Conservation (phyloP, 2,113 vertebrate species). For the Hipposideros armiger region DNA sequence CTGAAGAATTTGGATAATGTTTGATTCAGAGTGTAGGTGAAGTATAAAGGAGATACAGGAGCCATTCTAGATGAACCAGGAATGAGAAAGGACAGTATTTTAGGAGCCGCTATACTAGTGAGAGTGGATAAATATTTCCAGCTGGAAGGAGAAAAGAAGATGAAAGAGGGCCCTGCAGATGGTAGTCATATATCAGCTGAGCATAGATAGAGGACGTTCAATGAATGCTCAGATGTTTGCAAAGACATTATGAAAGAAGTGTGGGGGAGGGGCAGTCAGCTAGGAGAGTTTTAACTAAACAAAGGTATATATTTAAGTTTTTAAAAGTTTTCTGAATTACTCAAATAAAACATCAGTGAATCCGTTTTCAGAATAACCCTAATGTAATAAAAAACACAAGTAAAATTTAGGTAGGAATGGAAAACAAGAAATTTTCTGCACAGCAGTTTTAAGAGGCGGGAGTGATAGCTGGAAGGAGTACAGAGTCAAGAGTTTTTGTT, state of each 20-base stretch:
- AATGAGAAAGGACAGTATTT: neutral
- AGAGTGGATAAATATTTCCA: neutral
- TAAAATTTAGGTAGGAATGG: neutral
- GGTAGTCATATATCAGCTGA: neutral
- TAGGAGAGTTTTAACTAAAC: neutral
- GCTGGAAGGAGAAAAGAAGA: neutral
- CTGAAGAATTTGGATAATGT: neutral
- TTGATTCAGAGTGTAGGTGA: neutral
- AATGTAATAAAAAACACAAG: neutral
- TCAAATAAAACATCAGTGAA: neutral
- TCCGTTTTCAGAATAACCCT: neutral
- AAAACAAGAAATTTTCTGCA: neutral
- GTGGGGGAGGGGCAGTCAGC: too few species aligned
- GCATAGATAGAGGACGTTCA: neutral
- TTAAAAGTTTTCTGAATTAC: neutral
- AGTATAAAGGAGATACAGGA: neutral
- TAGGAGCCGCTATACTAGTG: neutral
- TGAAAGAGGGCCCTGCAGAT: neutral
- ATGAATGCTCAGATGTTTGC: neutral
- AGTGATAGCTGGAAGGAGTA: neutral
- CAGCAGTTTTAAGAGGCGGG: neutral
- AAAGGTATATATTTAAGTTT: neutral
- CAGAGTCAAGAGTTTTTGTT: neutral
- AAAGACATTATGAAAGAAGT: neutral
- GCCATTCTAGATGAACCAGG: neutral